phyloP scores from a whole-genome alignment of 1,140 invertebrate species.

The Eufriesea mexicana region DNA sequence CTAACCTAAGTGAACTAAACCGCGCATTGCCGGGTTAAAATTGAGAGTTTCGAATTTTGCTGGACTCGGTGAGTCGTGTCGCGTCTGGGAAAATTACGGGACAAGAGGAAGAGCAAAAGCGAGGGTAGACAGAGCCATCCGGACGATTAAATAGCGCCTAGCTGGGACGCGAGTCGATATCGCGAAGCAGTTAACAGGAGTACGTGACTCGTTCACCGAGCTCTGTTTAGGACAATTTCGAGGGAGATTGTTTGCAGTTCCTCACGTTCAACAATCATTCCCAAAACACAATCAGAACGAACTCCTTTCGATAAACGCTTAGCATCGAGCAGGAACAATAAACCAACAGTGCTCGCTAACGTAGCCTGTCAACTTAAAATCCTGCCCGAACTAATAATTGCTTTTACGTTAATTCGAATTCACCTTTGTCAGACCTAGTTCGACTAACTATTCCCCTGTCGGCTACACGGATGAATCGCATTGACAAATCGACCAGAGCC shows the following conservation, averaged over 20 bases:
- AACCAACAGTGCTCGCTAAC: constrained; percentile 9
- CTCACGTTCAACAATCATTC: constrained; percentile 30
- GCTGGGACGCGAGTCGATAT: constrained; percentile 20
- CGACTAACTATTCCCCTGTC: neutral
- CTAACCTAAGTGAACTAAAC: no score
- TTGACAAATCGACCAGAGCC: neutral
- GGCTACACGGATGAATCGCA: neutral
- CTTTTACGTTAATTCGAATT: constrained; percentile 32
- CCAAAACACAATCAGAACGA: constrained; percentile 27
- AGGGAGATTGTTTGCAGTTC: constrained; percentile 40
- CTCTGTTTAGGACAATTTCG: constrained; percentile 44
- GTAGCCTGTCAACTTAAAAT: constrained; percentile 29
- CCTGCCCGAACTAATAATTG: constrained; percentile 25
- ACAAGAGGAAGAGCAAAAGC: neutral
- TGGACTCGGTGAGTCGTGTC: neutral
- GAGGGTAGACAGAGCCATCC: neutral
- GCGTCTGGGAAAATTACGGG: no score
- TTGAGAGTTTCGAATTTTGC: neutral
- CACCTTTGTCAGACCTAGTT: neutral
- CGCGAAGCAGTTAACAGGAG: constrained; percentile 35
- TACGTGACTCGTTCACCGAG: constrained; percentile 35
- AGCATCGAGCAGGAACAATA: constrained; percentile 12
- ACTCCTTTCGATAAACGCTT: constrained; percentile 32
- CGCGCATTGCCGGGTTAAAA: no score
- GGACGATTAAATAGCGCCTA: constrained; percentile 1